Evolutionary conservation across 2,888 invertebrate genomes (phyloP).

Genomic region (Atethmia centrago): DNA sequence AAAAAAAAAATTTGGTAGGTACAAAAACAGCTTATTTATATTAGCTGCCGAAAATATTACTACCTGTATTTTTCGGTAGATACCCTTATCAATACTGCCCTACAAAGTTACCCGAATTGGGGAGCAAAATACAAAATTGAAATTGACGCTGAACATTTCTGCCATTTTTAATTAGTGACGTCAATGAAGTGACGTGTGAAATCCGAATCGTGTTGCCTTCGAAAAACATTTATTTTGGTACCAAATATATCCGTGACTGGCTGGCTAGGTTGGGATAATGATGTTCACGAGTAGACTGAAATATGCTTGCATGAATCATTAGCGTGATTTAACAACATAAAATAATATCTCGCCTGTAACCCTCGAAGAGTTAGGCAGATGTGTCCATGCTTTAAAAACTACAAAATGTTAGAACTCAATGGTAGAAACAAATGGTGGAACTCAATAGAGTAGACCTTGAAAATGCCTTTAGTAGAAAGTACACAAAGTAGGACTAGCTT

Average conservation of each 20-base stretch:
- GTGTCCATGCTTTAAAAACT: too few species aligned
- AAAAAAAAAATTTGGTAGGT: neutral
- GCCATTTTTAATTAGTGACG: conserved; percentile 65
- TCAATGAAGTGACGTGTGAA: conserved; percentile 47
- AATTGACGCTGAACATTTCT: conserved; percentile 51
- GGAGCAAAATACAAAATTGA: conserved; percentile 51
- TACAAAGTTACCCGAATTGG: conserved; percentile 37
- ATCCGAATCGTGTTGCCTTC: conserved; percentile 25
- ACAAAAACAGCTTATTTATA: neutral
- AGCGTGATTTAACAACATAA: too few species aligned
- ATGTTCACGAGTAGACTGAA: neutral
- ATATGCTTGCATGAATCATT: too few species aligned
- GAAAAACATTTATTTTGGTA: conserved; percentile 33
- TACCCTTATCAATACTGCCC: conserved; percentile 44
- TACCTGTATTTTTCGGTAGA: neutral
- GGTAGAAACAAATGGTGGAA: too few species aligned
- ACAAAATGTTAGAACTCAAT: too few species aligned
- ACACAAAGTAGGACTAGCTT: too few species aligned
- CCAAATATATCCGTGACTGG: conserved; percentile 9
- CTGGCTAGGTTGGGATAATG: neutral
- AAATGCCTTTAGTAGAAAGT: too few species aligned
- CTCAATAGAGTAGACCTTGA: too few species aligned
- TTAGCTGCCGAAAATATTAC: conserved; percentile 11
- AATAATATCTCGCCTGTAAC: too few species aligned
- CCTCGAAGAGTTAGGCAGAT: too few species aligned